phyloP scores from a whole-genome alignment of 2,797 vertebrate species.

The Cercopithecus diana region DNA sequence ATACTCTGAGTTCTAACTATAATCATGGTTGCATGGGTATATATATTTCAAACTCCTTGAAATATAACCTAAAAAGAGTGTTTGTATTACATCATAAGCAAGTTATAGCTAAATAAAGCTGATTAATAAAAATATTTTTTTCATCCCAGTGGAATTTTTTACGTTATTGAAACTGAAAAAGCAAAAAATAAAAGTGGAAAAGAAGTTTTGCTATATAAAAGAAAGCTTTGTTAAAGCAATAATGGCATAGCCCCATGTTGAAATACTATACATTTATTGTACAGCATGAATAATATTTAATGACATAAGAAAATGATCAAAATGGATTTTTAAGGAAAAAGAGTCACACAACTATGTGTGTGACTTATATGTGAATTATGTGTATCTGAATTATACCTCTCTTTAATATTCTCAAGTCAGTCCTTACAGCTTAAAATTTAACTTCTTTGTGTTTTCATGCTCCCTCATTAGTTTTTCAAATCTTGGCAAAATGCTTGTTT shows the following conservation, averaged over 20 bases:
- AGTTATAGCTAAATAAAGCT: neutral
- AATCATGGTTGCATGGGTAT: neutral
- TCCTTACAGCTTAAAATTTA: constrained; percentile 20
- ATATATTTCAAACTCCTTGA: neutral
- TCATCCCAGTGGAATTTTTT: neutral
- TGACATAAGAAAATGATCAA: constrained; percentile 30
- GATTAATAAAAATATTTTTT: constrained; percentile 11
- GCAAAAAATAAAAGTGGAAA: neutral
- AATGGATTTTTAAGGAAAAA: constrained; percentile 37
- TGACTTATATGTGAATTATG: no score
- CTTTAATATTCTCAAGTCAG: constrained; percentile 32
- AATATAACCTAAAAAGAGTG: constrained; percentile 31
- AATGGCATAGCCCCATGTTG: neutral
- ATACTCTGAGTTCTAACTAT: neutral
- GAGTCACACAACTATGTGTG: neutral
- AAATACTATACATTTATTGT: neutral
- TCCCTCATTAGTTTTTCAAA: neutral
- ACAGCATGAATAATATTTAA: constrained; percentile 36
- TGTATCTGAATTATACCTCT: neutral
- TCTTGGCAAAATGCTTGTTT: constrained; percentile 35
- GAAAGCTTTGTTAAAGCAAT: constrained; percentile 28
- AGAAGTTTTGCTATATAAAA: neutral
- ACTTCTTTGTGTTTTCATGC: neutral
- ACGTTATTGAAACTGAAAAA: constrained; percentile 6
- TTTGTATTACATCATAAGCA: neutral